phyloP scores from a whole-genome alignment of 2,113 vertebrate genomes.

The Cisticola juncidis region DNA sequence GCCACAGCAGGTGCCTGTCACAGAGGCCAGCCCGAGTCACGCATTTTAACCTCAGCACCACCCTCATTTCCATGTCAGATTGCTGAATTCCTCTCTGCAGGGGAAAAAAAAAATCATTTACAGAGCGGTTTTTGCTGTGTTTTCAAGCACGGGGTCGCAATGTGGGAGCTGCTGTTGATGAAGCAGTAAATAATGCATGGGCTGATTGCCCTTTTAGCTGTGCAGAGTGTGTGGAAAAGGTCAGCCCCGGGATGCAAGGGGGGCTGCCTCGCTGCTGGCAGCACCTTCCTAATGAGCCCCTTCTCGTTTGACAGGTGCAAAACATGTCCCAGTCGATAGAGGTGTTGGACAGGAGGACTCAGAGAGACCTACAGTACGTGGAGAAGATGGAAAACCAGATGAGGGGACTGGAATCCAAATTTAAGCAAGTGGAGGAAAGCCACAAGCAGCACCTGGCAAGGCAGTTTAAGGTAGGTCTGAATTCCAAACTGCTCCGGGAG shows the following conservation, averaged over 20 bases:
- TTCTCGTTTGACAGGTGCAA: constrained; percentile 84
- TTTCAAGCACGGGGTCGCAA: neutral
- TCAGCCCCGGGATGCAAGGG: neutral
- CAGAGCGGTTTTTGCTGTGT: neutral
- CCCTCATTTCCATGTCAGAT: neutral
- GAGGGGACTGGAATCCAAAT: constrained; percentile 95
- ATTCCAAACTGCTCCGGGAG: neutral
- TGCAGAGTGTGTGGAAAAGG: neutral
- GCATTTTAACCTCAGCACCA: neutral
- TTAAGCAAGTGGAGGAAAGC: constrained; percentile 96
- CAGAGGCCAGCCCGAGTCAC: neutral
- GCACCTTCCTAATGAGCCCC: neutral
- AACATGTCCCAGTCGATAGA: constrained; percentile 99
- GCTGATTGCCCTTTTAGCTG: neutral
- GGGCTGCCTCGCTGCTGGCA: neutral
- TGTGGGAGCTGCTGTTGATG: neutral
- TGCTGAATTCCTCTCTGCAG: neutral
- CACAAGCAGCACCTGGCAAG: constrained; percentile 97
- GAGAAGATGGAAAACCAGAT: constrained; percentile 99
- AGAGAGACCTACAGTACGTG: constrained; percentile 95
- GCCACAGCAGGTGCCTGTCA: neutral
- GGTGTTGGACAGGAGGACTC: constrained; percentile 95
- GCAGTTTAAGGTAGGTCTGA: constrained; percentile 91
- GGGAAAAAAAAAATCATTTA: neutral
- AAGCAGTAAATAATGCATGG: constrained; percentile 10